phyloP scores from a whole-genome alignment of 2,113 vertebrate genomes.

The Grantiella picta region DNA sequence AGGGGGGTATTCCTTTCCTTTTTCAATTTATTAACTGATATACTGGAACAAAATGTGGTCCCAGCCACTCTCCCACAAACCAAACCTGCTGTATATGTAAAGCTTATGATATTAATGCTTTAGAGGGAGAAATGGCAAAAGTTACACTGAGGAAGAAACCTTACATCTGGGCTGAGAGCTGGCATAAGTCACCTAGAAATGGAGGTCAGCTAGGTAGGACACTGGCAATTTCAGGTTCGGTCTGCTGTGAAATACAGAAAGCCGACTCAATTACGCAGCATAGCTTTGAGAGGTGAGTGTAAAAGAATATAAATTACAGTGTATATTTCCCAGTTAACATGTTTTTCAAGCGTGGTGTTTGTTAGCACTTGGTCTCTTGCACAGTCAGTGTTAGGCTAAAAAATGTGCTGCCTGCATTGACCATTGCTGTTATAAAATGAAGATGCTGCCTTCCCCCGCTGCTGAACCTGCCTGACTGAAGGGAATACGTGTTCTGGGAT shows the following conservation, averaged over 20 bases:
- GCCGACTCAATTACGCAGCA: background rate
- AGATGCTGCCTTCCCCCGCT: background rate
- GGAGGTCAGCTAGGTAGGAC: background rate
- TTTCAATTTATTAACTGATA: background rate
- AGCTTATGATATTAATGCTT: background rate
- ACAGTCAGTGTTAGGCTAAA: background rate
- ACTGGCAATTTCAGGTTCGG: rapidly evolving
- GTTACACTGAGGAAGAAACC: background rate
- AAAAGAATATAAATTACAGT: background rate
- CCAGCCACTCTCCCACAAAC: background rate
- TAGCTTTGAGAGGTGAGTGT: background rate
- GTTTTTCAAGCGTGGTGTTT: background rate
- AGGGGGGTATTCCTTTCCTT: background rate
- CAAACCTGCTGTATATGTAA: background rate
- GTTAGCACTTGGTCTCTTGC: background rate
- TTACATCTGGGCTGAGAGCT: background rate
- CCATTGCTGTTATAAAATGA: background rate
- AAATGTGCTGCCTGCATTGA: background rate
- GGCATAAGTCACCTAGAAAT: background rate
- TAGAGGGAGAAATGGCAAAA: background rate
- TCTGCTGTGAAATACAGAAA: background rate
- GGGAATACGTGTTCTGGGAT: rapidly evolving
- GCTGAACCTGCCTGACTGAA: background rate
- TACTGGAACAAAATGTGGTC: background rate
- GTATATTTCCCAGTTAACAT: background rate